These are phyloP conservation scores for Cerastoderma edule DNA, from an alignment of 2,888 invertebrate species.

Conservation along the genomic window DNA sequence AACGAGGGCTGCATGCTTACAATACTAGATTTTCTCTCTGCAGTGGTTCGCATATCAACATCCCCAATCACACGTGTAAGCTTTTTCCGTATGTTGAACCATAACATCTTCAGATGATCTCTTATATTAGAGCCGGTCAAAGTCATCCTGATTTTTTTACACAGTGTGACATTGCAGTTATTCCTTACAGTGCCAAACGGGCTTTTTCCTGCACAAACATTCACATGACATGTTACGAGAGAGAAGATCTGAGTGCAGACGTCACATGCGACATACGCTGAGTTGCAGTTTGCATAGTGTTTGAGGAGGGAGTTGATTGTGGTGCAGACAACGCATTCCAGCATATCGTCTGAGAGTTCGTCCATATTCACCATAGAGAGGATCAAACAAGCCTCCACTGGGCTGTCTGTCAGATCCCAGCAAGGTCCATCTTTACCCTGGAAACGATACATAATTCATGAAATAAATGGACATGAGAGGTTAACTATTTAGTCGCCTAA, in stretches of 20 bases:
- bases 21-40: neutral
- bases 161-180: conserved; percentile 30
- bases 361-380: conserved; percentile 25
- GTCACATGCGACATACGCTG: conserved; percentile 34
- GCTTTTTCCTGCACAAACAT: conserved; percentile 34
- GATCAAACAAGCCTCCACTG: conserved; percentile 27
- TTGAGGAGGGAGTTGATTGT: conserved; percentile 43
- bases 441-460: too few species aligned
- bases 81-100: conserved; percentile 48
- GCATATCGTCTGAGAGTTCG: conserved; percentile 33
- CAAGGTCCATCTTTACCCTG: conserved; percentile 35
- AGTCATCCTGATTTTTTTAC: conserved; percentile 24
- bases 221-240: conserved; percentile 54
- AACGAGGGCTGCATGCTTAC: conserved; percentile 2
- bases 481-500: too few species aligned
- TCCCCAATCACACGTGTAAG: conserved; percentile 46
- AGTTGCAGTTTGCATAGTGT: conserved; percentile 59
- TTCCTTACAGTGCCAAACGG: neutral
- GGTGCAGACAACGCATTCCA: conserved; percentile 40
- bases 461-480: too few species aligned
- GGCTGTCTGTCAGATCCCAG: conserved; percentile 12
- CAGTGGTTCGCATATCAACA: conserved; percentile 12
- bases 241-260: conserved; percentile 59
- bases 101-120: conserved; percentile 38
- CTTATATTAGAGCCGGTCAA: conserved; percentile 21